Conservation (phyloP, 2,113 vertebrate species). For the Zosterops hypoxanthus region DNA sequence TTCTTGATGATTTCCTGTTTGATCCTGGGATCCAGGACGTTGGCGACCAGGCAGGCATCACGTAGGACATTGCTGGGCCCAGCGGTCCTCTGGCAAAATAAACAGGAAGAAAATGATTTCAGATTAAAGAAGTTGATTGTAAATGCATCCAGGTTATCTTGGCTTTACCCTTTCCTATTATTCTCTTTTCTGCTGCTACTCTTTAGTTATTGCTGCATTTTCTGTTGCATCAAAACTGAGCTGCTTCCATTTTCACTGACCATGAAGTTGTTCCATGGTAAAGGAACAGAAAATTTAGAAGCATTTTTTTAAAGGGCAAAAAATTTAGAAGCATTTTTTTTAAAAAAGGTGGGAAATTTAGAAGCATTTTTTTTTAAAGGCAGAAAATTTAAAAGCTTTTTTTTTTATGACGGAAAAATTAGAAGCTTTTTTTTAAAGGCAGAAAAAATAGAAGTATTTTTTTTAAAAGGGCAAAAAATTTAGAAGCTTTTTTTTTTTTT, state of each 20-base stretch:
- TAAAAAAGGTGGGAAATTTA: background rate
- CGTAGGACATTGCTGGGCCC: constrained; percentile 94
- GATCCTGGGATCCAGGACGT: constrained; percentile 93
- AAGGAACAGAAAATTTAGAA: background rate
- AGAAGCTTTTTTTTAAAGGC: background rate
- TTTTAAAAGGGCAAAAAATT: too few species aligned
- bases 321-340: too few species aligned
- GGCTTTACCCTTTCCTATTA: background rate
- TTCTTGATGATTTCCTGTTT: constrained; percentile 99
- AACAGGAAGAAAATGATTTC: constrained; percentile 18
- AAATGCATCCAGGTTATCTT: background rate
- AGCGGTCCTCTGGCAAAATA: constrained; percentile 84
- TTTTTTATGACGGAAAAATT: too few species aligned
- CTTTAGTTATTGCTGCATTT: background rate
- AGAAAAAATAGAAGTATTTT: too few species aligned
- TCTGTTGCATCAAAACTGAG: background rate
- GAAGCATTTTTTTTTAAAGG: background rate
- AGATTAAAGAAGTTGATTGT: background rate
- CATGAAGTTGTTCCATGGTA: background rate
- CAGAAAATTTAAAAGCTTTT: too few species aligned
- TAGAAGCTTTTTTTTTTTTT: too few species aligned
- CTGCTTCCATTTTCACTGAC: background rate
- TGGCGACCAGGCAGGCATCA: constrained; percentile 94
- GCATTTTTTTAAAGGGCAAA: background rate
- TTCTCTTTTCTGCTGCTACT: background rate